Evolutionary conservation across 2,888 invertebrate species (phyloP), one percentile per base, ranked within the genome.

Genomic region (Loripinus fragilis): DNA sequence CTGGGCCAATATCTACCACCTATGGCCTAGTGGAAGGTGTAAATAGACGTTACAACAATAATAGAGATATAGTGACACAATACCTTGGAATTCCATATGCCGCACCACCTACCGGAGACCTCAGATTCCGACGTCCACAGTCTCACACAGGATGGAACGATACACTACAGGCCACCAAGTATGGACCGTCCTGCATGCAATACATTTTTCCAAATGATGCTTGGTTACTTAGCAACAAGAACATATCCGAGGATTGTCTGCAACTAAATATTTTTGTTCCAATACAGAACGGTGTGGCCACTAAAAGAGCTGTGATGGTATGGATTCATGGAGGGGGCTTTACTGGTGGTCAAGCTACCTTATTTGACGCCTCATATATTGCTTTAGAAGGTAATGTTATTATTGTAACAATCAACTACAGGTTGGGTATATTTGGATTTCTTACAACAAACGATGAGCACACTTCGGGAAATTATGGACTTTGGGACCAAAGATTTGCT

Each of bases 301-400:
- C 28, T 2, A 79, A 70, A 12, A 81, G 76, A 55, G 69, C 90
- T 20, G 87, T 87, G 0, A 86, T 90, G 83, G 74, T 90, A 0
- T 90, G 85, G 85, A 86, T 90, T 30, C 87, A 90, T 76, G 88
- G 90, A 0, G 90, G 90, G 0, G 78, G 86, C 7, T 87, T 87
- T 38, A 81, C 75, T 0, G 78, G 75, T 10, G 88, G 89, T 3
- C 80, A 81, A 23, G 85, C 81, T 8, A 80, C 81, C n/a, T 48
- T 78, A 30, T 80, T 77, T 55, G 87, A 89, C 41, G 87, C 80
- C 5, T 85, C 86, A 0, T 77, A 78, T 28, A 75, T 90, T 17
- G 85, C 86, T 2, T 35, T 80, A 0, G 50, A 74, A 20, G 85
- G 87, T 10, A 80, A 87, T 52, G 87, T 90, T 20, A 86, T 90